Percentiles rank a stretch among this genome's conserved stretches.
These are phyloP conservation scores for Taenaris catops DNA, from an alignment of 2,888 invertebrate genomes.

Conservation along the genomic window DNA sequence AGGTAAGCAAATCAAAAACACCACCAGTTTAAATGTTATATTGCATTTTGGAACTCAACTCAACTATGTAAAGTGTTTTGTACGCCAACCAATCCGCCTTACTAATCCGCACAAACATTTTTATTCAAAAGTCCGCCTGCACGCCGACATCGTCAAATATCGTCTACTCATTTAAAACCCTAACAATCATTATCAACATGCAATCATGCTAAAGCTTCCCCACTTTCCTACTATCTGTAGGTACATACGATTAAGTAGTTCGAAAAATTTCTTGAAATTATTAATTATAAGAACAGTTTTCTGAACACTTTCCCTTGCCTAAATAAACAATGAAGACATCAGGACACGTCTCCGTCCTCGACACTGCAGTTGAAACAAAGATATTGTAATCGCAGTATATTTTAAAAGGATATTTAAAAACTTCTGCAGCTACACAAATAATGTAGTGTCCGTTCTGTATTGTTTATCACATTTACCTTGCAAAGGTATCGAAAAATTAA, in stretches of 20 bases:
- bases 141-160: too few relatives aligned
- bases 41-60: too few relatives aligned
- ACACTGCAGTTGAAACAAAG: conserved; percentile 41
- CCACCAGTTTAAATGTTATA: too few relatives aligned
- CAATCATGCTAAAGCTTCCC: conserved; percentile 68
- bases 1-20: too few relatives aligned
- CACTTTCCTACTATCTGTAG: conserved; percentile 54
- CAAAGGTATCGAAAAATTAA: conserved; percentile 71
- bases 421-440: conserved; percentile 40
- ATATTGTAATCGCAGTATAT: conserved; percentile 35
- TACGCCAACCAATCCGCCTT: too few relatives aligned
- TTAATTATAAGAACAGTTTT: conserved; percentile 64
- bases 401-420: conserved; percentile 29
- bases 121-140: too few relatives aligned
- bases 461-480: conserved; percentile 62
- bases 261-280: conserved; percentile 61
- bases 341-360: conserved; percentile 67
- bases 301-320: conserved; percentile 55
- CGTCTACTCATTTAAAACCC: conserved; percentile 22
- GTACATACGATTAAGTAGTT: conserved; percentile 63
- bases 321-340: conserved; percentile 34
- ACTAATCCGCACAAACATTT: too few relatives aligned
- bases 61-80: too few relatives aligned
- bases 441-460: conserved; percentile 62
- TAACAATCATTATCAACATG: conserved; percentile 37